Evolutionary conservation across 1,140 invertebrate genomes (phyloP).

Genomic region (Lysiphlebus fabarum): DNA sequence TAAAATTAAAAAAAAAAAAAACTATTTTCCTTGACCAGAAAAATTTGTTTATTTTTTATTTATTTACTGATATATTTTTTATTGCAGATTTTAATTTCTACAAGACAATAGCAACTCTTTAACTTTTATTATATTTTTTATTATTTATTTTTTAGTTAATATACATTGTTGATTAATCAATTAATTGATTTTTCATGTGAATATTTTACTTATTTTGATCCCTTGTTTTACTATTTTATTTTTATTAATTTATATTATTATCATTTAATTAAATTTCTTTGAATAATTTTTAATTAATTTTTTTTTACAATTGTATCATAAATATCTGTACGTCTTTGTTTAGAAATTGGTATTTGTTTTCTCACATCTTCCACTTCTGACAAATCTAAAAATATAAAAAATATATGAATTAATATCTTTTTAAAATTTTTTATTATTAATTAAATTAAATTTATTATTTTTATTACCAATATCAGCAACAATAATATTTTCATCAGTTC

Average conservation of each 20-base stretch:
- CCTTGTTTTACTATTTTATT: background rate
- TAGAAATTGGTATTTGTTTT: constrained; percentile 73
- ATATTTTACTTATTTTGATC: no score
- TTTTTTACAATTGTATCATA: constrained; percentile 64
- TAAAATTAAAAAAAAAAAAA: no score
- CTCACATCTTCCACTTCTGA: constrained; percentile 70
- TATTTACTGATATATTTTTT: no score
- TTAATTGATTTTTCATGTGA: no score
- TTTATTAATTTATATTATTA: background rate
- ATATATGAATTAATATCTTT: no score
- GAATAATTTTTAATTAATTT: background rate
- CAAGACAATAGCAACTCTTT: no score
- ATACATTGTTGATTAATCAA: no score
- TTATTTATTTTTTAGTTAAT: no score
- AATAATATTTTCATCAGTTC: constrained; percentile 69
- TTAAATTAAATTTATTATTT: constrained; percentile 9
- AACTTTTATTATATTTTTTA: no score
- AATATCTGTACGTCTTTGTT: constrained; percentile 75
- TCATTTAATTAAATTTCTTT: background rate
- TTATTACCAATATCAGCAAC: constrained; percentile 70
- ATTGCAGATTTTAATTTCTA: no score
- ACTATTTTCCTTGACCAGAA: no score
- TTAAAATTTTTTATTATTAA: constrained; percentile 1
- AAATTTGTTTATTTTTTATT: no score
- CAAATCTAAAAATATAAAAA: constrained; percentile 63